Evolutionary conservation across 2,797 vertebrate genomes (phyloP), one percentile per base, ranked within the genome.

Genomic region (Pseudopleuronectes americanus): DNA sequence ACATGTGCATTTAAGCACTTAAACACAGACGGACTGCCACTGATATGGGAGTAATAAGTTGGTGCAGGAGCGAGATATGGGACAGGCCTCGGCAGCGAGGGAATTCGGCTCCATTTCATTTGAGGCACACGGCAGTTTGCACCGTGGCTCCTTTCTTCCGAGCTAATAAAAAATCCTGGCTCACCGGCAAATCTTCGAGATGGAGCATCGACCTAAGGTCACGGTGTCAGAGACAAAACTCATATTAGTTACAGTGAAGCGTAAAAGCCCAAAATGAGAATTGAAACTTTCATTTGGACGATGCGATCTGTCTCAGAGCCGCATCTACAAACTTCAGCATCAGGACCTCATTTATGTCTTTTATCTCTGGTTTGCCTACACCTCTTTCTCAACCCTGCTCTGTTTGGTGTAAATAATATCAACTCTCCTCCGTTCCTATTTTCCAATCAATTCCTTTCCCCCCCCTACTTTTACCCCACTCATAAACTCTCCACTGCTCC

Each of bases 211-310:
- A 71, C 72, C 71, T 71, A 45, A 68, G 80, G 85, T 88, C 78
- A 86, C 70, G 67, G 64, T 84, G 78, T 77, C 80, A 62, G 45
- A 80, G 45, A 79, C 68, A 79, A 82, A 84, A 79, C 56, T 79
- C 68, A 58, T 75, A 70, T 76, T 31, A 59, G 52, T 63, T 69
- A 60, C 56, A 68, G n/a, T 68, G 36, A 74, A 71, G 41, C 48
- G 9, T 60, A 48, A 47, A 59, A 68, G 60, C 31, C 57, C 63
- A 68, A 75, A 58, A 59, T 54, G 52, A 69, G 28, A 69, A 71
- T 51, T 68, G 24, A 68, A 65, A 63, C 51, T 77, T 80, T 77
- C 8, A 57, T 67, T 80, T 57, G 26, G 53, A 45, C 64, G 55
- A 61, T 66, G 36, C 57, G 68, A 36, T 75, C 57, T 65, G 66